These are phyloP conservation scores for Lepidotrigona ventralis DNA, from an alignment of 1,140 invertebrate species.

Conservation along the genomic window DNA sequence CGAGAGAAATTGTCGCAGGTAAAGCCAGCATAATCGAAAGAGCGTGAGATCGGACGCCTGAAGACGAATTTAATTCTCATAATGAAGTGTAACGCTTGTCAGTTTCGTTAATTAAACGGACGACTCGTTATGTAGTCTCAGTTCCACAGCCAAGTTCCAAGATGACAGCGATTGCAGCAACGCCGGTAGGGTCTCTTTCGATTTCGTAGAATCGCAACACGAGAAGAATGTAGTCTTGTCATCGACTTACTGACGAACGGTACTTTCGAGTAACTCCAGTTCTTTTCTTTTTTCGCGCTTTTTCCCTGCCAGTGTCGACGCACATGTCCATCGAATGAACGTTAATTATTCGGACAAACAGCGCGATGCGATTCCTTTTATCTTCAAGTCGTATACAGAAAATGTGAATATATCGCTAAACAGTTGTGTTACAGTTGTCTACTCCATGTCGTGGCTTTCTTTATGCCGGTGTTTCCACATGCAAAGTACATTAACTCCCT, in stretches of 20 bases:
- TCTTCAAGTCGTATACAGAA: neutral
- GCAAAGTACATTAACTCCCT: conserved; percentile 11
- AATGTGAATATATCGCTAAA: neutral
- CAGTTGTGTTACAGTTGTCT: no score
- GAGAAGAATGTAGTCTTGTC: conserved; percentile 74
- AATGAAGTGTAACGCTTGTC: neutral
- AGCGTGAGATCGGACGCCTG: neutral
- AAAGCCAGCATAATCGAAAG: neutral
- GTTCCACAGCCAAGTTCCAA: neutral
- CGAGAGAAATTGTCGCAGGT: neutral
- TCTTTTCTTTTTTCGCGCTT: conserved; percentile 42
- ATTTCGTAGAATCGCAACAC: conserved; percentile 65
- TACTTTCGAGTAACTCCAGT: conserved; percentile 56
- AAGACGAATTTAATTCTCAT: neutral
- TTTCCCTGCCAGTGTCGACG: conserved; percentile 9
- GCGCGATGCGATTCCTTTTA: neutral
- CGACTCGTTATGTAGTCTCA: neutral
- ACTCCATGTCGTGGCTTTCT: neutral
- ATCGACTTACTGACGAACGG: conserved; percentile 70
- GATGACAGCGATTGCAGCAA: neutral
- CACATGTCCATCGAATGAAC: conserved; percentile 44
- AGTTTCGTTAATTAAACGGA: conserved; percentile 14
- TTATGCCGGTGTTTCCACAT: neutral
- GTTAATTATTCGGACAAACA: conserved; percentile 46
- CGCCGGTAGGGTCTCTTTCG: conserved; percentile 27